Evolutionary conservation across 2,888 invertebrate genomes (phyloP).

Genomic region (Polydrusus tereticollis): DNA sequence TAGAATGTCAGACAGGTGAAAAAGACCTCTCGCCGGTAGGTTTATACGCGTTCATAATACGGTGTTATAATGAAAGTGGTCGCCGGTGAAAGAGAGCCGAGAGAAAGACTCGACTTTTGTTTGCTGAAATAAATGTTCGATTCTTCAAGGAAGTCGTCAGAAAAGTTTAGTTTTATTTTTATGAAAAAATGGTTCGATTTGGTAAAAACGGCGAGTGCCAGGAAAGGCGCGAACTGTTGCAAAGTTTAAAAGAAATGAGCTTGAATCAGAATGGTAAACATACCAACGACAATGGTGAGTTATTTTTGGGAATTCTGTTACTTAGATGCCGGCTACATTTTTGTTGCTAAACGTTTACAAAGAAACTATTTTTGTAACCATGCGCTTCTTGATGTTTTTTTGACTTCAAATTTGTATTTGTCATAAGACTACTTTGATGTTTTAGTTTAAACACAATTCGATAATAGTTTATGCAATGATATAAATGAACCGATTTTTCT

Average conservation of each 20-base stretch:
- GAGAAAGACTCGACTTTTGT: neutral
- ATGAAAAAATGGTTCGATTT: slow-evolving; percentile 55
- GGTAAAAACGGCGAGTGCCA: slow-evolving; percentile 56
- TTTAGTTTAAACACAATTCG: too few species aligned
- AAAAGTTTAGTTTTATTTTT: neutral
- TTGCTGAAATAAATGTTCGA: neutral
- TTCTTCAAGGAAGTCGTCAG: neutral
- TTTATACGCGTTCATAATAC: neutral
- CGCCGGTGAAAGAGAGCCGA: neutral
- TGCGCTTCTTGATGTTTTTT: too few species aligned
- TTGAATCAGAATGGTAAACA: slow-evolving; percentile 39
- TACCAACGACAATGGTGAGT: slow-evolving; percentile 59
- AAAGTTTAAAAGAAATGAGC: slow-evolving; percentile 56
- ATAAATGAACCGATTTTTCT: too few species aligned
- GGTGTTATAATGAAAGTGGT: neutral
- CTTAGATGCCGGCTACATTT: too few species aligned
- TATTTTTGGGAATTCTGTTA: neutral
- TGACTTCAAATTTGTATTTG: too few species aligned
- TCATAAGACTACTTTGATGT: too few species aligned
- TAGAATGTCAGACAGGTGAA: slow-evolving; percentile 33
- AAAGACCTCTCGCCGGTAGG: neutral
- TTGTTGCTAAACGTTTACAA: too few species aligned
- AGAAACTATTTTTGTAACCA: too few species aligned
- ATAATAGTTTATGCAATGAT: too few species aligned
- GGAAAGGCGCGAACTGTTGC: slow-evolving; percentile 58